phyloP scores from a whole-genome alignment of 1,140 invertebrate genomes.

The Triops longicaudatus region DNA sequence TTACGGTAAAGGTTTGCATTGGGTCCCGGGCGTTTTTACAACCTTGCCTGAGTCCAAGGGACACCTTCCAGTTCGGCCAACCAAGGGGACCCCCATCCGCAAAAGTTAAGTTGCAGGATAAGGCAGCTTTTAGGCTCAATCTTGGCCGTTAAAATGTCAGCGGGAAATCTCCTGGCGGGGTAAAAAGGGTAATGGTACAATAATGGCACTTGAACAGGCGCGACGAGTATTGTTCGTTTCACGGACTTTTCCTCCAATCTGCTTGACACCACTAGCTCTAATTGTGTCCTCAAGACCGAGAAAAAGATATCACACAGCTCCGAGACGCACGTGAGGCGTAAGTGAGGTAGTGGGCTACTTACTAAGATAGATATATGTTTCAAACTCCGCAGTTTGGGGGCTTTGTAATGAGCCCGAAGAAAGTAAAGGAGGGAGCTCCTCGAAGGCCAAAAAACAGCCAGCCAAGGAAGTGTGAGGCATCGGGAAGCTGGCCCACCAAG shows the following conservation, averaged over 20 bases:
- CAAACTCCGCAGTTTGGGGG: background rate
- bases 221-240: conserved; percentile 8
- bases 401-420: background rate
- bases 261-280: no score
- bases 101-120: background rate
- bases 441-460: background rate
- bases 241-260: background rate
- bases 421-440: background rate
- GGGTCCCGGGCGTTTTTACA: background rate
- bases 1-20: background rate
- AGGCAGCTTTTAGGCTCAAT: background rate
- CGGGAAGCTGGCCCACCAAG: background rate
- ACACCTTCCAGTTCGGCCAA: no score
- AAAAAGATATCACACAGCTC: background rate
- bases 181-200: background rate
- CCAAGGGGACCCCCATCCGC: no score
- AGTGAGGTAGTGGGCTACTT: conserved; percentile 10
- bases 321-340: conserved; percentile 10
- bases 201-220: conserved; percentile 9
- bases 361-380: background rate
- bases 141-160: background rate
- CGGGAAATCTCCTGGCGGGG: background rate
- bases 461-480: conserved; percentile 4
- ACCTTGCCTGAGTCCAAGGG: background rate
- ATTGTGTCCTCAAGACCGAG: background rate